These are phyloP conservation scores for Willisornis vidua DNA, from an alignment of 2,113 vertebrate species.

Conservation along the genomic window DNA sequence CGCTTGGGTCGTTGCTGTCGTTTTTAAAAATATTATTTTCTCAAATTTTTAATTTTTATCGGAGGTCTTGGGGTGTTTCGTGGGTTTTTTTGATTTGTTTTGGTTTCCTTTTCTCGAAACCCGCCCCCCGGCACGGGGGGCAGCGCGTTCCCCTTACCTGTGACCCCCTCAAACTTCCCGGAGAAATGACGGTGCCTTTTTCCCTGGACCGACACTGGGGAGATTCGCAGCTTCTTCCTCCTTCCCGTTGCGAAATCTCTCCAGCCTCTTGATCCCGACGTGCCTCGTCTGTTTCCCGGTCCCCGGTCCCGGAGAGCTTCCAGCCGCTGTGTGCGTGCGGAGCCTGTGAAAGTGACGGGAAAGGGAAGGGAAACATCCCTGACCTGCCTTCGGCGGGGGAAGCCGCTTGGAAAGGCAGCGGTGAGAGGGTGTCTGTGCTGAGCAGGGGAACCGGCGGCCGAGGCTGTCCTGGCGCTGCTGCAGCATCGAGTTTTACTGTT, in stretches of 20 bases:
- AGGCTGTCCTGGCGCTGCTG: neutral
- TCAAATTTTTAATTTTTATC: neutral
- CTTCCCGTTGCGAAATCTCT: neutral
- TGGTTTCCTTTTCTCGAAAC: neutral
- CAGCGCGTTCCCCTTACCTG: neutral
- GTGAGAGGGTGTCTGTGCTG: too few species aligned
- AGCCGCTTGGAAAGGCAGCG: neutral
- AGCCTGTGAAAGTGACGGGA: neutral
- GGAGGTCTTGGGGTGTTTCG: neutral
- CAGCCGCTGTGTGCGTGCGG: neutral
- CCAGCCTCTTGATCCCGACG: neutral
- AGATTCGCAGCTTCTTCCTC: neutral
- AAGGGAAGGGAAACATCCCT: neutral
- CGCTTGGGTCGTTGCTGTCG: rapidly evolving
- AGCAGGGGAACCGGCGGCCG: neutral
- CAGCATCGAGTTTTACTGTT: neutral
- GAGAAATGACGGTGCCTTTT: neutral
- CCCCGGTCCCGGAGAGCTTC: neutral
- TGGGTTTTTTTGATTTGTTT: too few species aligned
- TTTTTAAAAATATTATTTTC: neutral
- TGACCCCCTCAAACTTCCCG: neutral
- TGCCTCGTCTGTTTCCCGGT: neutral
- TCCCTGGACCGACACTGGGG: neutral
- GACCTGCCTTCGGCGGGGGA: neutral
- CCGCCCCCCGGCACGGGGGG: neutral